A percentile compares a stretch with the other conserved stretches of the same genome.
phyloP scores from a whole-genome alignment of 1,140 invertebrate genomes.

The Bacillus rossius region DNA sequence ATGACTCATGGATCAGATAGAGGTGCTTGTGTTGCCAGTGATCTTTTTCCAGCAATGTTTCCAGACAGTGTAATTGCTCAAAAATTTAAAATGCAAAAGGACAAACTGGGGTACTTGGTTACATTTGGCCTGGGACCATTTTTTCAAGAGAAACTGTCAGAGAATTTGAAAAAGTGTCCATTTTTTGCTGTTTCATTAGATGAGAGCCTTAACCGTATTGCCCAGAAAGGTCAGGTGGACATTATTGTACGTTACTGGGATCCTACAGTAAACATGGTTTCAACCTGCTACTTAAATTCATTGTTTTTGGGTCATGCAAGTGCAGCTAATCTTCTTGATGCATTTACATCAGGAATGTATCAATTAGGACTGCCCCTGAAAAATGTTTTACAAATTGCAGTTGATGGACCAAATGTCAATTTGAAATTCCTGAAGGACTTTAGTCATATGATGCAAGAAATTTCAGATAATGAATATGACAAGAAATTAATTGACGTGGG shows the following conservation, averaged over 20 bases:
- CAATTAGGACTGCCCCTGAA: background rate
- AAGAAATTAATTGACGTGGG: constrained; percentile 18
- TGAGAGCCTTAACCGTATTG: too few species aligned
- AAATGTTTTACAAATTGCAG: constrained; percentile 11
- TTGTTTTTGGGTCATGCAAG: constrained; percentile 16
- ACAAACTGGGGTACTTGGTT: constrained; percentile 20
- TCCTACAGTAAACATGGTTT: constrained; percentile 7
- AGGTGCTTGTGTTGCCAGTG: background rate
- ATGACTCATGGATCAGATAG: too few species aligned
- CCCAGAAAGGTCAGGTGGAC: constrained; percentile 15
- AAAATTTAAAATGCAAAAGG: constrained; percentile 22
- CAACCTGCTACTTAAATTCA: constrained; percentile 20
- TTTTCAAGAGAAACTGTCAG: constrained; percentile 18
- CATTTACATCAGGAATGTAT: constrained; percentile 5
- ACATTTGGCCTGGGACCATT: constrained; percentile 20
- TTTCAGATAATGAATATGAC: background rate
- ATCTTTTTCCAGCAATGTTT: constrained; percentile 21
- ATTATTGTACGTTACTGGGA: constrained; percentile 18
- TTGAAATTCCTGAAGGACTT: constrained; percentile 1
- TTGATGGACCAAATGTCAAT: constrained; percentile 22
- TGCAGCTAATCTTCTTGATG: constrained; percentile 19
- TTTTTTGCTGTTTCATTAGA: too few species aligned
- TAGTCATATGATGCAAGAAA: too few species aligned
- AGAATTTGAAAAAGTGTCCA: too few species aligned
- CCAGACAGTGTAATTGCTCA: constrained; percentile 17